Conservation (phyloP, 2,797 vertebrate genomes). For the Merluccius polli region DNA sequence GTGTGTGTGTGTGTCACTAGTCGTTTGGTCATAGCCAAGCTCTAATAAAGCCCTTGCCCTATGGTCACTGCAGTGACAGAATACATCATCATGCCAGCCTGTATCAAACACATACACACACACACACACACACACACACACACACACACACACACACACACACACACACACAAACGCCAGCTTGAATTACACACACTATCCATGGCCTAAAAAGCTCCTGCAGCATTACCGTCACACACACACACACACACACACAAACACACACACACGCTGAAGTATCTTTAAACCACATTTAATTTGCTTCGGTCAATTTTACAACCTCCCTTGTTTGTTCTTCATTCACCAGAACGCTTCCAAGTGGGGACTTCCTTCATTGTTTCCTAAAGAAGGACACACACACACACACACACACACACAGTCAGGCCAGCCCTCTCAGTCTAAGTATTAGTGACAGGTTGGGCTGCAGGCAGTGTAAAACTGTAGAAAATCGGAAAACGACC, state of each 20-base stretch:
- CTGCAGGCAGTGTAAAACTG: slow-evolving; percentile 42
- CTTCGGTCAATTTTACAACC: background rate
- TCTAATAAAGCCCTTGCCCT: slow-evolving; percentile 61
- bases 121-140: slow-evolving; percentile 10
- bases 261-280: background rate
- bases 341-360: background rate
- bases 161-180: no score
- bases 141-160: no score
- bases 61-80: slow-evolving; percentile 64
- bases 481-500: slow-evolving; percentile 36
- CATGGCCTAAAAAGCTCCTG: slow-evolving; percentile 64
- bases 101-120: slow-evolving; percentile 34
- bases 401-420: background rate
- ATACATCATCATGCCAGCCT: slow-evolving; percentile 58
- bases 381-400: background rate
- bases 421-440: slow-evolving; percentile 19
- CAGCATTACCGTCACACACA: slow-evolving; percentile 61
- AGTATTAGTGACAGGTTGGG: slow-evolving; percentile 49
- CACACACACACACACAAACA: slow-evolving; percentile 22
- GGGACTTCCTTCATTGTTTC: background rate
- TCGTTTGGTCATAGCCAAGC: slow-evolving; percentile 49
- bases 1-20: slow-evolving; percentile 50
- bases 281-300: background rate
- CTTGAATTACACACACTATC: slow-evolving; percentile 54
- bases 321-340: background rate